These are phyloP conservation scores for Colossoma macropomum DNA, from an alignment of 2,113 vertebrate species.

Conservation along the genomic window DNA sequence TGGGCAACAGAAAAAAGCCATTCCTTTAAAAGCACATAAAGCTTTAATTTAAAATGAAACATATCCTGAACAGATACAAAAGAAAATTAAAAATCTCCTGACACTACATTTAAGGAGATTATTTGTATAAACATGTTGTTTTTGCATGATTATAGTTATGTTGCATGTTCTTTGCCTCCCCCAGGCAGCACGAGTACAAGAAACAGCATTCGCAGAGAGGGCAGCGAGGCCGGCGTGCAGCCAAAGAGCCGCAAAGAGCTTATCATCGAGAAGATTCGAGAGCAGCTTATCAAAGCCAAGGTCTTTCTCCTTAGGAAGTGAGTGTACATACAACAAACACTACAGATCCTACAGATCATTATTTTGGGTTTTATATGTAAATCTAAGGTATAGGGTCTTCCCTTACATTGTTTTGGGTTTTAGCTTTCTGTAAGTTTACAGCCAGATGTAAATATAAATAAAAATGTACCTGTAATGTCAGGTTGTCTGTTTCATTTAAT, in stretches of 20 bases:
- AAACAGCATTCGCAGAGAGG: constrained; percentile 88
- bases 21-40: no score
- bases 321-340: constrained; percentile 39
- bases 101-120: no score
- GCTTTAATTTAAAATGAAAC: neutral
- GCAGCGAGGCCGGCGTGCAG: constrained; percentile 85
- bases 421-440: no score
- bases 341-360: neutral
- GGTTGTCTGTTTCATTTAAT: neutral
- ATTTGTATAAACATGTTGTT: neutral
- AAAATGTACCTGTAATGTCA: neutral
- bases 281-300: constrained; percentile 90
- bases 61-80: neutral
- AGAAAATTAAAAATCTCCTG: neutral
- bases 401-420: no score
- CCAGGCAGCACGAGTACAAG: constrained; percentile 90
- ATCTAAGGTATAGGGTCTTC: no score
- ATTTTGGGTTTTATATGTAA: no score
- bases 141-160: neutral
- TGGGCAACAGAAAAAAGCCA: no score
- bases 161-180: constrained; percentile 38
- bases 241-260: constrained; percentile 89
- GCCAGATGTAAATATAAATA: no score
- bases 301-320: constrained; percentile 88
- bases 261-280: constrained; percentile 88